Base-by-base conservation (phyloP, 2,113 vertebrate species). In the Bagarius yarrelli region DNA sequence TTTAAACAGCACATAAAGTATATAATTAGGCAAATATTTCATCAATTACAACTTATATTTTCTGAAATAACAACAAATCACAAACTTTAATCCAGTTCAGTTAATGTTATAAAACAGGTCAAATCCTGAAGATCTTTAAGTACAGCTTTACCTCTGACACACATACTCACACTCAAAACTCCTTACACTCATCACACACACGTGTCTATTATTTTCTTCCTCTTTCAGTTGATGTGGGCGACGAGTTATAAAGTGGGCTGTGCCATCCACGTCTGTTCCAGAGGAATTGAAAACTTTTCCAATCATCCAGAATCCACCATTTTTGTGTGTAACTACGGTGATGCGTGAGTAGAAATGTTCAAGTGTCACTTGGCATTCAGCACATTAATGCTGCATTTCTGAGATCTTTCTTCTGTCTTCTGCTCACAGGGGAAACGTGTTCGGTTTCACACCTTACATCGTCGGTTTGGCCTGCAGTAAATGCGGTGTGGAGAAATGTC, bases 401-500 rank as follows among this genome's bases (percentile, higher is more conserved):
- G 19, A n/a, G 30, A 71, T 19, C 13, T 40, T 2, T 64, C 59
- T 53, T 56, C 19, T 67, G n/a, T 8, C 27, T 23, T 34, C 21
- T 79, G 5, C 50, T 74, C 27, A 21, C 79, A 87, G 87, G 1
- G 87, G 87, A 44, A 83, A 86, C 4, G 34, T 85, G 23, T 79
- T 76, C 21, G 85, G 84, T 11, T 27, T 73, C 18, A 76, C 57
- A 8, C 92, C 92, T n/a, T 92, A 93, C 13, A 57, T 0, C n/a
- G 47, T 14, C 63, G 91, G 90, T 81, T 0, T 0, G 69, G 55
- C 80, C n/a, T 87, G 86, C 78, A 84, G 80, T 32, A 0, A 87
- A 4, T 94, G 91, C 57, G 83, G 91, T 27, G 79, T 61, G 32
- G 88, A 91, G 25, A 83, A 12, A 27, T 94, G 93, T n/a, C 0